phyloP scores from a whole-genome alignment of 2,797 vertebrate genomes.

The Mionectes olivaceus region DNA sequence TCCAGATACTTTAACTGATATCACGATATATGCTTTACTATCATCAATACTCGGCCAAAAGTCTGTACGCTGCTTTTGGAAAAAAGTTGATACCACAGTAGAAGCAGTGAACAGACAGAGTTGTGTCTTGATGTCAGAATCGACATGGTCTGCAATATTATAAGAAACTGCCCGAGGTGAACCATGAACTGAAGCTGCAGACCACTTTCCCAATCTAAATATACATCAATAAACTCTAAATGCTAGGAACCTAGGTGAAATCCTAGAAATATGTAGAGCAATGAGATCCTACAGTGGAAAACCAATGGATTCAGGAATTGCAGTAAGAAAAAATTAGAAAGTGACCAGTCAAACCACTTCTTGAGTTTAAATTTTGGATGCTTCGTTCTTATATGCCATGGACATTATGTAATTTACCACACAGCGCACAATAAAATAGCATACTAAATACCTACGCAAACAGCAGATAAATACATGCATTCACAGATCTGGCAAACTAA shows the following conservation, averaged over 20 bases:
- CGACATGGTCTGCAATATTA: background rate
- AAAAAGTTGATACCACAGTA: background rate
- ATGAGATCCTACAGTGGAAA: background rate
- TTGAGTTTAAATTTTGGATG: background rate
- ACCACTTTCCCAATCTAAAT: background rate
- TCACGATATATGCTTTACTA: background rate
- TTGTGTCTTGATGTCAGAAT: background rate
- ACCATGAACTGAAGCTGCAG: background rate
- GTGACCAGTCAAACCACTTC: background rate
- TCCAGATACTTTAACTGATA: constrained; percentile 21
- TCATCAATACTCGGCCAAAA: constrained; percentile 3
- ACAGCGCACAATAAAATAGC: background rate
- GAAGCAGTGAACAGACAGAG: background rate
- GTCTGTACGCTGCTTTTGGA: background rate
- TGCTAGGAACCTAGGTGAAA: background rate
- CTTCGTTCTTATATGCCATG: background rate
- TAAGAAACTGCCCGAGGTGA: background rate
- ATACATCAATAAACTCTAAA: background rate
- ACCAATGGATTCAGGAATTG: background rate
- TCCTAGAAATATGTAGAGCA: background rate
- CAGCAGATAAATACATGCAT: background rate
- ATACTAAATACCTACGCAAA: background rate
- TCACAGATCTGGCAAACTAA: background rate
- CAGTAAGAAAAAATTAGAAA: background rate
- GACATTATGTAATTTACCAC: background rate